Conservation (phyloP, 2,113 vertebrate species). For the Halichoeres trimaculatus region DNA sequence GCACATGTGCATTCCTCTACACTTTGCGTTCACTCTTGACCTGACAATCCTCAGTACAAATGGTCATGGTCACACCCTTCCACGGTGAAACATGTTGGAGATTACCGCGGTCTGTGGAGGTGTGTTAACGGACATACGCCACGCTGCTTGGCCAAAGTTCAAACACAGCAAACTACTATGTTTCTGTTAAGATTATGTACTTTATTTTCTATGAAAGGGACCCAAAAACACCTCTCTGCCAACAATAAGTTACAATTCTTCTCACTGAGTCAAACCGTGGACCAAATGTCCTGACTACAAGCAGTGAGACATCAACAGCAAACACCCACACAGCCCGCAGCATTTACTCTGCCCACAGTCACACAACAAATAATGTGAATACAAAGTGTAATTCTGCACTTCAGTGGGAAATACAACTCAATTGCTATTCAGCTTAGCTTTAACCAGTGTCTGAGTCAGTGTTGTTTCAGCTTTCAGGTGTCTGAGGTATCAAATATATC, state of each 20-base stretch:
- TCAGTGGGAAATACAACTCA: background rate
- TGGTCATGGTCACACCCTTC: conserved; percentile 44
- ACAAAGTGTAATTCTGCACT: conserved; percentile 14
- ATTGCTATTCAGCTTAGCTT: conserved; percentile 12
- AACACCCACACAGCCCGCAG: conserved; percentile 58
- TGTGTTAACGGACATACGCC: conserved; percentile 34
- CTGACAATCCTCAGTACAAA: conserved; percentile 39
- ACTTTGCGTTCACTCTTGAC: conserved; percentile 27
- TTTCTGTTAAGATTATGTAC: background rate
- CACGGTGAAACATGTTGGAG: conserved; percentile 33
- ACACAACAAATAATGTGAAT: background rate
- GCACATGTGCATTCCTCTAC: conserved; percentile 8
- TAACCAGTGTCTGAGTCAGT: background rate
- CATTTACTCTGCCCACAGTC: background rate
- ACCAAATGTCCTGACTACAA: conserved; percentile 49
- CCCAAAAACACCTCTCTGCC: background rate
- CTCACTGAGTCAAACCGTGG: conserved; percentile 26
- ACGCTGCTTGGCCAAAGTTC: conserved; percentile 63
- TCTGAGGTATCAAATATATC: background rate
- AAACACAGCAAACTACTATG: conserved; percentile 24
- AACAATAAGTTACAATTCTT: conserved; percentile 26
- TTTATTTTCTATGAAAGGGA: background rate
- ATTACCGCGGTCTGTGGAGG: conserved; percentile 34
- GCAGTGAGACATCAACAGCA: conserved; percentile 67
- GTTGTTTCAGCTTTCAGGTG: conserved; percentile 8